A percentile compares a stretch with the other conserved stretches of the same genome.
These are phyloP conservation scores for Anguilla rostrata DNA, from an alignment of 2,113 vertebrate species.

Conservation along the genomic window DNA sequence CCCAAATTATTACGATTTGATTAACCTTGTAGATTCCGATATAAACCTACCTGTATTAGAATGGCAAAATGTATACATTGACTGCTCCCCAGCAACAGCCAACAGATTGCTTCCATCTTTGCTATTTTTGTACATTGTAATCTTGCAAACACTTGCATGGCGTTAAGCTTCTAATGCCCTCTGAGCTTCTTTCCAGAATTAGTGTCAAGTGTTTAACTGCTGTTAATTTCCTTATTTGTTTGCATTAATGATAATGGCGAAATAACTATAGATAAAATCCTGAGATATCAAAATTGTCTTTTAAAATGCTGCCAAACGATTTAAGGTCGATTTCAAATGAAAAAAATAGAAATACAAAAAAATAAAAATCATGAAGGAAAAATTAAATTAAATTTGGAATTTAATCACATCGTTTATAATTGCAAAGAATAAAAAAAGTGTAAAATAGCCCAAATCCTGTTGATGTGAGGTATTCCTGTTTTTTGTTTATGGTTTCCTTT, in stretches of 20 bases:
- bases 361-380: background rate
- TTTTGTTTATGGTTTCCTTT: background rate
- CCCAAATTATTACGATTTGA: background rate
- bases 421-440: background rate
- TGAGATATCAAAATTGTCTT: background rate
- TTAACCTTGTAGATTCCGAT: background rate
- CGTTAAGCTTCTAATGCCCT: constrained; percentile 17
- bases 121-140: constrained; percentile 40
- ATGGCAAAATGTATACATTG: constrained; percentile 21
- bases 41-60: constrained; percentile 8
- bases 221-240: constrained; percentile 39
- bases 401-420: background rate
- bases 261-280: background rate
- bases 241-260: background rate
- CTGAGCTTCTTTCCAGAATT: constrained; percentile 31
- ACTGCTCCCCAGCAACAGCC: constrained; percentile 19
- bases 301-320: constrained; percentile 7
- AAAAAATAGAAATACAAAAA: background rate
- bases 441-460: background rate
- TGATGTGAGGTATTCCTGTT: background rate
- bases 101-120: constrained; percentile 29
- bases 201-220: constrained; percentile 35
- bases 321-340: constrained; percentile 3
- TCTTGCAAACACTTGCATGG: constrained; percentile 35
- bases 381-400: background rate